phyloP scores from a whole-genome alignment of 2,888 invertebrate genomes.

The Drosophila leonis region DNA sequence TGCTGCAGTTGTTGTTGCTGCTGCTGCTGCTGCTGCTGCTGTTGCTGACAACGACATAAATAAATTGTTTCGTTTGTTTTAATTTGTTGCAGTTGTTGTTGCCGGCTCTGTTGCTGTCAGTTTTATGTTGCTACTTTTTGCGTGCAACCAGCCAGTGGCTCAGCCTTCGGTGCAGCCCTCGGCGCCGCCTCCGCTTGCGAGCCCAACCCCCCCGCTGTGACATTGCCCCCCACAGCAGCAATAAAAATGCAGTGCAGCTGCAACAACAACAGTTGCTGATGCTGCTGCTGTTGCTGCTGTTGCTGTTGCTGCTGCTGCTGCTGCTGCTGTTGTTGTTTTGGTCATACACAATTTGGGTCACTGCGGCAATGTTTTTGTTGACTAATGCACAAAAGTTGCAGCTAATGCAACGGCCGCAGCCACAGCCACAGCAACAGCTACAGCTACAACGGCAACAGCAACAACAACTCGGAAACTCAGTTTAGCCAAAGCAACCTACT shows the following conservation, averaged over 20 bases:
- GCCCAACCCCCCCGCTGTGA: conserved; percentile 24
- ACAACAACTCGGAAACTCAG: conserved; percentile 15
- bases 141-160: conserved; percentile 20
- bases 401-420: conserved; percentile 31
- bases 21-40: conserved; percentile 12
- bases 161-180: background rate
- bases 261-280: conserved; percentile 39
- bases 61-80: conserved; percentile 60
- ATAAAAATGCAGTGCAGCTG: conserved; percentile 65
- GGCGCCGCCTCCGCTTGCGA: conserved; percentile 4
- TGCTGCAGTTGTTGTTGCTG: conserved; percentile 1
- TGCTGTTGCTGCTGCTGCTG: conserved; percentile 33
- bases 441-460: conserved; percentile 12
- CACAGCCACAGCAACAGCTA: conserved; percentile 12
- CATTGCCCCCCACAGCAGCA: conserved; percentile 50
- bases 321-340: conserved; percentile 55
- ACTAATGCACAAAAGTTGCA: conserved; percentile 57
- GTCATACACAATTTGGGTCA: conserved; percentile 71
- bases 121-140: conserved; percentile 61
- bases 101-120: conserved; percentile 56
- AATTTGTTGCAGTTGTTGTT: conserved; percentile 48
- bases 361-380: conserved; percentile 78
- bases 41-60: conserved; percentile 61
- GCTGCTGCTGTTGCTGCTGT: conserved; percentile 33
- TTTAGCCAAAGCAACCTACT: conserved; percentile 22